phyloP scores from a whole-genome alignment of 2,113 vertebrate genomes.

The Anguilla japonica region DNA sequence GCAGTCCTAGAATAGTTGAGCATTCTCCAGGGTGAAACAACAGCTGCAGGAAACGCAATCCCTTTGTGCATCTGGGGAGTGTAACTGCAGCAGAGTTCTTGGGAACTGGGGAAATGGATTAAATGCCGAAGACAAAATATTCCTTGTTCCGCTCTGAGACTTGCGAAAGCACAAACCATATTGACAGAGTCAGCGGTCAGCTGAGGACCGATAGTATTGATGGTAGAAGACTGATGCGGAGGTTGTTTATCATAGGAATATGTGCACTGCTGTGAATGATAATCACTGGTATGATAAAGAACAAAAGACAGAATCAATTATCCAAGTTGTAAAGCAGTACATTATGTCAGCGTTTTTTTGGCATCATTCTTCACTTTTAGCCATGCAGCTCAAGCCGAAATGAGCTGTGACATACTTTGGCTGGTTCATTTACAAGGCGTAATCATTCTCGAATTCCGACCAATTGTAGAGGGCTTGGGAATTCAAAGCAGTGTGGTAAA shows the following conservation, averaged over 20 bases:
- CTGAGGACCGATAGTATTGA: neutral
- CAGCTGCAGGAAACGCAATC: conserved; percentile 23
- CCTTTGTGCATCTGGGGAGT: neutral
- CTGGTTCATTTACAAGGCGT: neutral
- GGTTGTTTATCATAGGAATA: neutral
- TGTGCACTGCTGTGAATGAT: neutral
- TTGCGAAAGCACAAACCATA: neutral
- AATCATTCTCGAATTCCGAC: neutral
- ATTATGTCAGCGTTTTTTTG: neutral
- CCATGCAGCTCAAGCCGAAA: neutral
- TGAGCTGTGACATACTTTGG: neutral
- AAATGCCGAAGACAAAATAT: neutral
- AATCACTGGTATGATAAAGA: neutral
- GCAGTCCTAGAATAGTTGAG: neutral
- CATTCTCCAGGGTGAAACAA: neutral
- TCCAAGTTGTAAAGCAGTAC: neutral
- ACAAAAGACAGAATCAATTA: neutral
- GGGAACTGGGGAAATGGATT: neutral
- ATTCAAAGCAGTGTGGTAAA: neutral
- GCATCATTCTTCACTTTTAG: neutral
- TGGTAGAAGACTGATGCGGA: neutral
- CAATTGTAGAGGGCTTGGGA: neutral
- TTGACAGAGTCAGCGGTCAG: neutral
- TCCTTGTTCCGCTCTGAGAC: neutral
- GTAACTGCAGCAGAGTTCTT: neutral